Evolutionary conservation across 2,797 vertebrate genomes (phyloP).

Genomic region (Emydoidea blandingii): DNA sequence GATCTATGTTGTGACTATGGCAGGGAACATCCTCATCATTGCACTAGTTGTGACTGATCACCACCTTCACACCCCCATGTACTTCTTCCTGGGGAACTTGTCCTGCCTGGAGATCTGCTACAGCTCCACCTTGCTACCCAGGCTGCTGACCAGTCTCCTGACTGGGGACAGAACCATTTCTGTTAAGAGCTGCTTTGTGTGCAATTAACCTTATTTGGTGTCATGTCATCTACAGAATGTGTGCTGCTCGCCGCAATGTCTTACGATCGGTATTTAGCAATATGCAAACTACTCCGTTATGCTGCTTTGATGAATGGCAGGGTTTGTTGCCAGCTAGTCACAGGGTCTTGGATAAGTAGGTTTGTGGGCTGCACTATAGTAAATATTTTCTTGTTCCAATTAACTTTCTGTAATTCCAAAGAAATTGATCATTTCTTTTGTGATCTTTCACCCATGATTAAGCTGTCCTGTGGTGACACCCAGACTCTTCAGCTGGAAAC

Average conservation of each 20-base stretch:
- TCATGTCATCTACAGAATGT: not conserved
- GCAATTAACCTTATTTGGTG: too few species aligned
- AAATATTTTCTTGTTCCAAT: not conserved
- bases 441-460: not conserved
- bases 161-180: too few species aligned
- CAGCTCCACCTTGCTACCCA: too few species aligned
- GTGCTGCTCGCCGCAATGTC: not conserved
- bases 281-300: not conserved
- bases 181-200: too few species aligned
- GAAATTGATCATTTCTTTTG: not conserved
- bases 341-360: not conserved
- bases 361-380: not conserved
- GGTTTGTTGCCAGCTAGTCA: not conserved
- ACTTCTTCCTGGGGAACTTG: too few species aligned
- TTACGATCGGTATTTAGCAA: not conserved
- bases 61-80: too few species aligned
- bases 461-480: not conserved
- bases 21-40: too few species aligned
- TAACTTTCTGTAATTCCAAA: not conserved
- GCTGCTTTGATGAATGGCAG: not conserved
- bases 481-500: not conserved
- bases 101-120: too few species aligned
- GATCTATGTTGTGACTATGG: too few species aligned
- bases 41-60: too few species aligned
- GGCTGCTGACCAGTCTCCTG: too few species aligned